Evolutionary conservation across 1,140 invertebrate genomes (phyloP).

Genomic region (Adelges cooleyi): DNA sequence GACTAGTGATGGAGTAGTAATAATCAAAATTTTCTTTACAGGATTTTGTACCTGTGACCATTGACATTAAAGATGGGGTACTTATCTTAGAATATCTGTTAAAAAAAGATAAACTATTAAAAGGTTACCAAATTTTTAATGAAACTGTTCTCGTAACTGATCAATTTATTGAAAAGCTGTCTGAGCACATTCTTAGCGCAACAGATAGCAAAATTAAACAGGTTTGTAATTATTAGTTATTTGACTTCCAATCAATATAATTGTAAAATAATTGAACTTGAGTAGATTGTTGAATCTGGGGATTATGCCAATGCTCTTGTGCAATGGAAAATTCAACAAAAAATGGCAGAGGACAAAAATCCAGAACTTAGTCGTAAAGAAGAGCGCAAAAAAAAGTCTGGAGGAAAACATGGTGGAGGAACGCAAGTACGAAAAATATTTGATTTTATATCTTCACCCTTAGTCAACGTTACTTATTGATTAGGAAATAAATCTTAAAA

Average conservation of each 20-base stretch:
- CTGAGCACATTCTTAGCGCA: neutral
- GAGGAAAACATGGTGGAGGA: constrained; percentile 78
- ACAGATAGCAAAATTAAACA: constrained; percentile 6
- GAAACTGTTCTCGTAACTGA: constrained; percentile 44
- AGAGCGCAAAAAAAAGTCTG: constrained; percentile 76
- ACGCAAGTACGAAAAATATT: constrained; percentile 51
- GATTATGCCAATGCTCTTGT: constrained; percentile 35
- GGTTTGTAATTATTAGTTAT: neutral
- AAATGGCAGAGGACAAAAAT: constrained; percentile 41
- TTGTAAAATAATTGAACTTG: neutral
- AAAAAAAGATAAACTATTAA: constrained; percentile 12
- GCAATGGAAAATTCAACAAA: constrained; percentile 38
- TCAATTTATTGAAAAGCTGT: constrained; percentile 55
- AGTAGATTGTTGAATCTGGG: constrained; percentile 35
- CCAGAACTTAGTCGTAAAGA: constrained; percentile 66
- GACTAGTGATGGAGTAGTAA: too few relatives aligned
- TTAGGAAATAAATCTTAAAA: neutral
- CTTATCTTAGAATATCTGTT: constrained; percentile 55
- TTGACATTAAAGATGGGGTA: constrained; percentile 61
- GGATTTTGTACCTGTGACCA: constrained; percentile 63
- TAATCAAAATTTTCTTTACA: constrained; percentile 38
- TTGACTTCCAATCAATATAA: neutral
- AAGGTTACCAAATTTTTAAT: constrained; percentile 38
- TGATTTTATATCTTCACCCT: neutral
- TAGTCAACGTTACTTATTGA: neutral